Conservation (phyloP, 2,888 invertebrate species). For the Tenthredo mesomela region DNA sequence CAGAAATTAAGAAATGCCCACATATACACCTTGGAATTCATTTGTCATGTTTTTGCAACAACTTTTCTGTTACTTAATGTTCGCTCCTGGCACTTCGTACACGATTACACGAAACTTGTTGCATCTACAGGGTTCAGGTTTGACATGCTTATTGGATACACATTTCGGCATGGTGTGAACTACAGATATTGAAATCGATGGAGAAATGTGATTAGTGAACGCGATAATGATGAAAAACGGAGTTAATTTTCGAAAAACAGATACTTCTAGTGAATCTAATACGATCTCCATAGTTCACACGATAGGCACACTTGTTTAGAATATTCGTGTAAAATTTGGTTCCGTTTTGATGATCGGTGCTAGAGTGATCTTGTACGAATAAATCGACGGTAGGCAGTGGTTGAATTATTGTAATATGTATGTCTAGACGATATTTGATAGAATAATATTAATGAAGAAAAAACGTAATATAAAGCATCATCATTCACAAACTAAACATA, state of each 20-base stretch:
- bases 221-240: background rate
- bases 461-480: background rate
- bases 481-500: background rate
- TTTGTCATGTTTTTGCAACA: too few relatives aligned
- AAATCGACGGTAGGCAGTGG: background rate
- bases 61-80: too few relatives aligned
- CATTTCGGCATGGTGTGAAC: background rate
- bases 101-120: background rate
- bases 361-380: background rate
- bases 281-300: background rate
- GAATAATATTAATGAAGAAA: background rate
- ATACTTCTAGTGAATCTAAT: background rate
- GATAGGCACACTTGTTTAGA: background rate
- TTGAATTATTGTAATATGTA: background rate
- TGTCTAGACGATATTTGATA: conserved; percentile 3
- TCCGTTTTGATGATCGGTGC: background rate
- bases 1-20: background rate
- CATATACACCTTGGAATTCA: too few relatives aligned
- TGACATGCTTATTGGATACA: background rate
- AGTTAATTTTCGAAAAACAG: background rate
- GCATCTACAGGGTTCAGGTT: background rate
- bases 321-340: background rate
- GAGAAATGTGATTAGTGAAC: background rate
- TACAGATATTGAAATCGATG: background rate
- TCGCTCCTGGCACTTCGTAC: too few relatives aligned